Conservation (phyloP, 2,797 vertebrate genomes). For the Zalophus californianus region DNA sequence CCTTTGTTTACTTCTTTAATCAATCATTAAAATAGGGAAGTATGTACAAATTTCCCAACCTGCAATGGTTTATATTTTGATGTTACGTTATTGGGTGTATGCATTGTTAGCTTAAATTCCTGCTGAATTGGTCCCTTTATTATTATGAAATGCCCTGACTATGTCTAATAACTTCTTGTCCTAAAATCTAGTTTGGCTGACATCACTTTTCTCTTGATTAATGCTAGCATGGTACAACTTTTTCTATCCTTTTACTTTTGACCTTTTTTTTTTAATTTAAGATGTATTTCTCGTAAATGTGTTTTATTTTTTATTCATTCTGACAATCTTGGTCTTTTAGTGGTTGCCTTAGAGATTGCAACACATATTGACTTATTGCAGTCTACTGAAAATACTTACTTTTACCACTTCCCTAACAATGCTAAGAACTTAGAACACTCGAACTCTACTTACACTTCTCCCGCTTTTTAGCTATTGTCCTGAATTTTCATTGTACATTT, state of each 20-base stretch:
- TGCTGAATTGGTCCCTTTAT: neutral
- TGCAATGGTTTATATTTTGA: neutral
- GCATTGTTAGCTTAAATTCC: neutral
- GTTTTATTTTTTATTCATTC: neutral
- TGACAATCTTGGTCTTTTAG: slow-evolving; percentile 10
- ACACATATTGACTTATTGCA: neutral
- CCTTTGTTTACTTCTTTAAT: neutral
- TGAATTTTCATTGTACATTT: neutral
- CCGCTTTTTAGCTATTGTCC: neutral
- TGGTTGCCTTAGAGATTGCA: slow-evolving; percentile 29
- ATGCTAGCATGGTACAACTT: neutral
- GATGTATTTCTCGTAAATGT: neutral
- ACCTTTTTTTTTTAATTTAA: slow-evolving; percentile 5
- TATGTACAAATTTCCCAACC: neutral
- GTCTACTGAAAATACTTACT: slow-evolving; percentile 43
- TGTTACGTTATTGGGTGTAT: neutral
- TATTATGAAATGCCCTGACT: slow-evolving; percentile 10
- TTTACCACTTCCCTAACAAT: slow-evolving; percentile 24
- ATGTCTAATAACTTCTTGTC: neutral
- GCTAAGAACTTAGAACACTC: neutral
- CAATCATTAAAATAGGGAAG: neutral
- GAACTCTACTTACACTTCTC: neutral
- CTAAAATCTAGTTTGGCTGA: slow-evolving; percentile 2
- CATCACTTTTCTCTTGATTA: neutral
- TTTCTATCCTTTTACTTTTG: neutral